Conservation (phyloP, 2,113 vertebrate genomes). For the Pollimyrus isidori region DNA sequence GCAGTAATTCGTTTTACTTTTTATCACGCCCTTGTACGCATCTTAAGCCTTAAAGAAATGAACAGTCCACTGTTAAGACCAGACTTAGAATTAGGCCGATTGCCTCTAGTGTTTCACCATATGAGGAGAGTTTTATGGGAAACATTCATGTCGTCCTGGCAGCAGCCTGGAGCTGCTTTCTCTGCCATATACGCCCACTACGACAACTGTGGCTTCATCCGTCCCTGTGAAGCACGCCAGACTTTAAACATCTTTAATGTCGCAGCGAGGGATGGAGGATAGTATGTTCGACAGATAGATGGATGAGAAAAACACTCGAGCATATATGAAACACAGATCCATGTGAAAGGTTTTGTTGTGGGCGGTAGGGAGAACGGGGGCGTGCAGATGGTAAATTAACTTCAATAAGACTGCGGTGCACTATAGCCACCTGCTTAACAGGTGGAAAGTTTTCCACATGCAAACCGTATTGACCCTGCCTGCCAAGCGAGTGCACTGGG, state of each 20-base stretch:
- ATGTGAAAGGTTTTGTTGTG: background rate
- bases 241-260: background rate
- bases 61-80: background rate
- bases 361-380: background rate
- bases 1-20: background rate
- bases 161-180: background rate
- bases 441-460: slow-evolving; percentile 13
- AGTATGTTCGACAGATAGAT: background rate
- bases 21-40: background rate
- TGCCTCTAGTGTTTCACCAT: background rate
- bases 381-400: background rate
- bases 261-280: background rate
- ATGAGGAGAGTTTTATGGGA: background rate
- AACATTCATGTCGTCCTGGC: slow-evolving; percentile 9
- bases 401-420: background rate
- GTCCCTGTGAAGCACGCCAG: background rate
- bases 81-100: background rate
- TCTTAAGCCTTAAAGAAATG: background rate
- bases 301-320: background rate
- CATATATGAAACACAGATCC: background rate
- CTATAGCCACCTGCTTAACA: slow-evolving; percentile 22
- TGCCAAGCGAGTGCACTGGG: background rate
- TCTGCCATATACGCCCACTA: background rate
- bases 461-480: background rate
- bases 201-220: background rate